Base-by-base conservation (phyloP, 2,888 invertebrate species). In the Marasmarcha lunaedactyla region DNA sequence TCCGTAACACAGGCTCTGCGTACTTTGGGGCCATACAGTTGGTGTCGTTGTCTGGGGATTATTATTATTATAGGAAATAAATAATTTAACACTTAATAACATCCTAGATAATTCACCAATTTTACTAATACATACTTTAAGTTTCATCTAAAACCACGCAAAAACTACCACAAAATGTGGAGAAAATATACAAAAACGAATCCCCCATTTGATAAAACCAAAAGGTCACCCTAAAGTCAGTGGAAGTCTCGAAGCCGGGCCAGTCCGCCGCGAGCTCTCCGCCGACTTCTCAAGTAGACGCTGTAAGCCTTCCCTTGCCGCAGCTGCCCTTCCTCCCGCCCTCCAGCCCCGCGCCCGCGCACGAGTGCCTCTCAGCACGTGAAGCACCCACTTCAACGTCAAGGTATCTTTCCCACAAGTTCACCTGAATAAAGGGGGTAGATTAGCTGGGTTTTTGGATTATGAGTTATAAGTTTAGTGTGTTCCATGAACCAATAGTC, bases 281-380 rank as follows among this genome's bases (percentile, higher is more conserved):
- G 62, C 65, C 71, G 68, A 72, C 78, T 78, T 66, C 62, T 79
- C 76, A 71, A 79, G 79, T 72, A 65, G 76, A 70, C 74, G 61
- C 45, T 47, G 46, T 52, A 43, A 59, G 57, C 57, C 55, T 68
- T 56, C 65, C 61, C 71, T 72, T 62, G 50, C 64, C 45, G 48
- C 51, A 46, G 45, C 41, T 45, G 26, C 33, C 43, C 45, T 50
- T 49, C 47, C 40, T 45, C 36, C 38, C 14, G 37, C 46, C 36
- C 47, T 40, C 44, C 52, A 48, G 44, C 40, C 33, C 42, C 33
- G 44, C 54, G 54, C 59, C 57, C 47, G 43, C 39, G 37, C 46
- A 45, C 53, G n/a, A 30, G 10, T 11, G 51, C 47, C 44, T 42
- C 14, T 11, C 36, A 20, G 12, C 37, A 43, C 7, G 4, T 20